Percentiles rank a stretch among this genome's conserved stretches.
Evolutionary conservation across 2,113 vertebrate genomes (phyloP).

Genomic region (Calyptommatus sinebrachiatus): DNA sequence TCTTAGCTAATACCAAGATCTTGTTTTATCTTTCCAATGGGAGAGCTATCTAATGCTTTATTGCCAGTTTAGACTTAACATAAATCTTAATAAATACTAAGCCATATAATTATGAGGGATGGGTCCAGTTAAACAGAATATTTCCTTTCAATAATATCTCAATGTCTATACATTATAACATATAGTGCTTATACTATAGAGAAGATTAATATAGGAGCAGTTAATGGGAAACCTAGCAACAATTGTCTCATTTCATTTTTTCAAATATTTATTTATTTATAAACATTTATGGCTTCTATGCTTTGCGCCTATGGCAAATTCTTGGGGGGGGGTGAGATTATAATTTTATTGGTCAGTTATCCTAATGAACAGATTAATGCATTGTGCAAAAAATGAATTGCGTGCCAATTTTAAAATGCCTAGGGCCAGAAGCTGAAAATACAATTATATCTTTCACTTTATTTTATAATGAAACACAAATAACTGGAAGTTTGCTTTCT

Average conservation of each 20-base stretch:
- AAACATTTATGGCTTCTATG: background rate
- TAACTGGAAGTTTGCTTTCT: background rate
- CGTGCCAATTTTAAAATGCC: slow-evolving; percentile 20
- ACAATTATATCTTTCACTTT: background rate
- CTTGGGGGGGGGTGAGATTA: background rate
- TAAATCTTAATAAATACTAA: slow-evolving; percentile 5
- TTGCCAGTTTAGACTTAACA: slow-evolving; percentile 12
- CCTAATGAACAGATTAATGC: background rate
- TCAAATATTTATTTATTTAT: no score
- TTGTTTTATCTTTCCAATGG: slow-evolving; percentile 6
- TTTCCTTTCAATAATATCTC: background rate
- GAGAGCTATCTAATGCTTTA: slow-evolving; percentile 2
- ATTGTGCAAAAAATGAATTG: slow-evolving; percentile 23
- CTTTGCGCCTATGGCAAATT: background rate
- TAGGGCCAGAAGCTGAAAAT: background rate
- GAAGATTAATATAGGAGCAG: background rate
- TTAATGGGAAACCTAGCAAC: no score
- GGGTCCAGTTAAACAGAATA: background rate
- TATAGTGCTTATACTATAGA: background rate
- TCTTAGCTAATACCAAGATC: slow-evolving; percentile 23
- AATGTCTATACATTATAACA: background rate
- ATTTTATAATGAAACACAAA: background rate
- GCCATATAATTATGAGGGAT: background rate
- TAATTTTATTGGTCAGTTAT: background rate
- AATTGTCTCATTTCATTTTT: no score